Percentiles rank a stretch among this genome's conserved stretches.
These are phyloP conservation scores for Dicycla oo DNA, from an alignment of 2,888 invertebrate genomes.

Conservation along the genomic window DNA sequence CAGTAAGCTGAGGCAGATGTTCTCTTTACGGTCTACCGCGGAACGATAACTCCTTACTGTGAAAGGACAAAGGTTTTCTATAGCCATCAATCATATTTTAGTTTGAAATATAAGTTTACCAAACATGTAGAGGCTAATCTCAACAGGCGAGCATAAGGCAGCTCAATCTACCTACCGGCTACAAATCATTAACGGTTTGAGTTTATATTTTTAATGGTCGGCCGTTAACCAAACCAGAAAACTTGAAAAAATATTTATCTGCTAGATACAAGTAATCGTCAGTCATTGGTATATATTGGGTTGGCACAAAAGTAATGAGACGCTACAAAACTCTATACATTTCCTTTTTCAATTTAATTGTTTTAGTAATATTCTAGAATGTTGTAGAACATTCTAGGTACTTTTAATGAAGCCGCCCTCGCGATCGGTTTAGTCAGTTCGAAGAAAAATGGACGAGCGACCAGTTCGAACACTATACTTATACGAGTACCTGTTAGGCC, in stretches of 20 bases:
- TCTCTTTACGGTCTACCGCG: conserved; percentile 91
- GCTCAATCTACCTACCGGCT: not conserved
- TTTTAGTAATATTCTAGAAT: no score
- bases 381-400: no score
- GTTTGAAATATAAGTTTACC: not conserved
- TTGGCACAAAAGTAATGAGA: no score
- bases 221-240: not conserved
- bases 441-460: no score
- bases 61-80: not conserved
- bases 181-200: not conserved
- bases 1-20: conserved; percentile 94
- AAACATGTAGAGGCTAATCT: not conserved
- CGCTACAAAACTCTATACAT: no score
- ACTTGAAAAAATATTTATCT: not conserved
- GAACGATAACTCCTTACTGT: conserved; percentile 70
- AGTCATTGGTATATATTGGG: not conserved
- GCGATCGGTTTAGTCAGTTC: no score
- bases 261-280: not conserved
- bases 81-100: not conserved
- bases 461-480: no score
- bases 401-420: no score
- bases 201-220: not conserved
- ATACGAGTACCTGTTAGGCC: no score
- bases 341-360: no score
- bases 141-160: not conserved